Evolutionary conservation across 2,888 invertebrate species (phyloP).

Genomic region (Allacma fusca): DNA sequence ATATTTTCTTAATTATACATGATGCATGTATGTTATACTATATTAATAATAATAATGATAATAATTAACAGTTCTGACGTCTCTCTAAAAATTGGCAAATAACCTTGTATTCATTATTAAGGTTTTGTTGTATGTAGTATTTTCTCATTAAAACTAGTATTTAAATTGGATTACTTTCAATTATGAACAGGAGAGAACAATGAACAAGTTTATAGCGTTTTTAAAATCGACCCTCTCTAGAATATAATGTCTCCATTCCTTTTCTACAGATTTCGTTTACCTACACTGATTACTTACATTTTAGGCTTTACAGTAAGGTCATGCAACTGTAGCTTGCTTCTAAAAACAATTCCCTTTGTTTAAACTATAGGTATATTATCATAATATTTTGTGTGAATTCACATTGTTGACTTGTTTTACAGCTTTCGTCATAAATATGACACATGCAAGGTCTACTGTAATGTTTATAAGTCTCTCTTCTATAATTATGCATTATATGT

Average conservation of each 20-base stretch:
- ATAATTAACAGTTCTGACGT: constrained; percentile 10
- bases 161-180: constrained; percentile 8
- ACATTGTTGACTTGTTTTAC: not conserved
- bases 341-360: not conserved
- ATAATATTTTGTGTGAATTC: not conserved
- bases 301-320: not conserved
- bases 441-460: constrained; percentile 23
- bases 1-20: not conserved
- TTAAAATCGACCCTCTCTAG: not conserved
- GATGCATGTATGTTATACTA: not conserved
- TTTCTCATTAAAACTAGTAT: not conserved
- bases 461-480: constrained; percentile 16
- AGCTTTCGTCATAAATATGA: not conserved
- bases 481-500: constrained; percentile 11
- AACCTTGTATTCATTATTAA: constrained; percentile 23
- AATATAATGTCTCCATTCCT: not conserved
- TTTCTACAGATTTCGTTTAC: not conserved
- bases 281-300: not conserved
- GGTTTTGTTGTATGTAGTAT: constrained; percentile 6
- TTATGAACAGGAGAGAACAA: constrained; percentile 24
- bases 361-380: not conserved
- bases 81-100: constrained; percentile 22
- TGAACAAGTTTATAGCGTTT: constrained; percentile 5
- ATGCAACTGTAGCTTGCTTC: not conserved
- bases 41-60: not conserved